Conservation (phyloP, 2,113 vertebrate genomes). For the Actenoides lindsayi region DNA sequence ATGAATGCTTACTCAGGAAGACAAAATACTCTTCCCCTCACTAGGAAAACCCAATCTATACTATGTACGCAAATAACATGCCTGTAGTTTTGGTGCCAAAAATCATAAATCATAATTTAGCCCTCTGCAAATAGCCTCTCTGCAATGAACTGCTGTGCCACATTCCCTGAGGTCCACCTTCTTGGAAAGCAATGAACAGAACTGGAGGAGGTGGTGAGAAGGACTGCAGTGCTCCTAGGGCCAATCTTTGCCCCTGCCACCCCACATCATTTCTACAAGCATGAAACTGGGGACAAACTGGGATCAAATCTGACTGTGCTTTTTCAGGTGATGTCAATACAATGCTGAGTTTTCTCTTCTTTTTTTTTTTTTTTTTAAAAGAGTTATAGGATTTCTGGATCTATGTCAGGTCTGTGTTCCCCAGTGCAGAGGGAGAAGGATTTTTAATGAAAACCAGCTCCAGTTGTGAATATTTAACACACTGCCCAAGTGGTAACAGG, state of each 20-base stretch:
- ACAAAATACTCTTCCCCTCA: not conserved
- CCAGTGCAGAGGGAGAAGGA: conserved; percentile 16
- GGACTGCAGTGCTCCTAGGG: not conserved
- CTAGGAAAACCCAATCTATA: not conserved
- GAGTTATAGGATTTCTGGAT: not conserved
- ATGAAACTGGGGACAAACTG: not conserved
- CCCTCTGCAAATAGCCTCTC: conserved; percentile 22
- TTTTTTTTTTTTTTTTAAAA: not conserved
- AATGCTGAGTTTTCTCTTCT: not conserved
- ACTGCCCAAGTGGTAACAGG: conserved; percentile 47
- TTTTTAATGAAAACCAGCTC: conserved; percentile 69
- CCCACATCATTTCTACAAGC: not conserved
- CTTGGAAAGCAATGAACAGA: not conserved
- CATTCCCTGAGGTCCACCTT: not conserved
- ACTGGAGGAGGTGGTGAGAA: not conserved
- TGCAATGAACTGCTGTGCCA: not conserved
- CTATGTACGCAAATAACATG: not conserved
- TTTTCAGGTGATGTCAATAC: not conserved
- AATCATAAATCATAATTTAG: conserved; percentile 50
- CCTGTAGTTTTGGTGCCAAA: conserved; percentile 35
- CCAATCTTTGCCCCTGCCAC: not conserved
- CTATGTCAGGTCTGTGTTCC: not conserved
- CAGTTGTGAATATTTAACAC: conserved; percentile 52
- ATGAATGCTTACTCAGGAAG: not conserved
- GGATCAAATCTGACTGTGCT: not conserved